Conservation (phyloP, 2,888 invertebrate species). For the Endomychus coccineus region DNA sequence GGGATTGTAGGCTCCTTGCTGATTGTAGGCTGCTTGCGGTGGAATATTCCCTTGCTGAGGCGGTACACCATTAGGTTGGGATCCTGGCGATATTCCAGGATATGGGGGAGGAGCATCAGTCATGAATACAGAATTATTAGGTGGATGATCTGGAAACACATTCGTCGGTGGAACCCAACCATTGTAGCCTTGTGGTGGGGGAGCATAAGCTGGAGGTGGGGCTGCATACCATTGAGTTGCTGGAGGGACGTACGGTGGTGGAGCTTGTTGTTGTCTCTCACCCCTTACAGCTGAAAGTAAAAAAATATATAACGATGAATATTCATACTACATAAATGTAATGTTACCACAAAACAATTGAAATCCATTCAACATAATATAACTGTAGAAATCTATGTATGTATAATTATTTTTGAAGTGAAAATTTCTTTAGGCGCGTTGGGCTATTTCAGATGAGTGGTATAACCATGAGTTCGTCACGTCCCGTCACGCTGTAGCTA, state of each 20-base stretch:
- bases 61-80: conserved; percentile 24
- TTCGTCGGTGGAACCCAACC: conserved; percentile 86
- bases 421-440: no score
- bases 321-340: no score
- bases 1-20: conserved; percentile 24
- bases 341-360: no score
- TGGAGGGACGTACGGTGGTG: conserved; percentile 78
- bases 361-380: no score
- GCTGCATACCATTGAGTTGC: conserved; percentile 76
- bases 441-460: no score
- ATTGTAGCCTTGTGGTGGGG: conserved; percentile 80
- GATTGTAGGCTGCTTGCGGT: conserved; percentile 22
- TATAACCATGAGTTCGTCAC: no score
- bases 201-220: conserved; percentile 84
- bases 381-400: no score
- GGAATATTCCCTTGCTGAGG: conserved; percentile 32
- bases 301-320: no score
- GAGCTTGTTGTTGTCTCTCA: conserved; percentile 53
- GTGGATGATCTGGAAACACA: conserved; percentile 61
- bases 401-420: no score
- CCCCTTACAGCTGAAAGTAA: conserved; percentile 52
- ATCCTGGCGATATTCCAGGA: conserved; percentile 61
- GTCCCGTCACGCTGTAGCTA: no score
- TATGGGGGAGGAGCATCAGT: conserved; percentile 90
- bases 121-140: conserved; percentile 80